A percentile compares a stretch with the other conserved stretches of the same genome.
Evolutionary conservation across 2,113 vertebrate genomes (phyloP).

Genomic region (Rafetus swinhoei): DNA sequence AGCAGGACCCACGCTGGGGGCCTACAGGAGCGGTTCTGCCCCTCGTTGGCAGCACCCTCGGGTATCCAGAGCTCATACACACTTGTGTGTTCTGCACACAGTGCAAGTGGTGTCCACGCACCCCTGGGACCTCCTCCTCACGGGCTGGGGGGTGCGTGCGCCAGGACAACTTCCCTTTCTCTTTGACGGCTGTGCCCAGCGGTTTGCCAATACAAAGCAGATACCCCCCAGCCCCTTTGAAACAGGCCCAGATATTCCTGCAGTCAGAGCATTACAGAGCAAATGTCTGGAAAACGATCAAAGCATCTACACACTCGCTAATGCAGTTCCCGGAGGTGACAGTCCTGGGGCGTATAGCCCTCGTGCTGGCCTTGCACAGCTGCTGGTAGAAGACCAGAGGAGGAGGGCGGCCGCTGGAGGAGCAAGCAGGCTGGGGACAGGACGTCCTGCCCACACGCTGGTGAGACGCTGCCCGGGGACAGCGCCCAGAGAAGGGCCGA

Average conservation of each 20-base stretch:
- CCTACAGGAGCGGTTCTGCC: neutral
- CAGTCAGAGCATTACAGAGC: too few species aligned
- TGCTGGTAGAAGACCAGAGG: too few species aligned
- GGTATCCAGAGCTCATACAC: neutral
- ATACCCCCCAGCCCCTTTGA: neutral
- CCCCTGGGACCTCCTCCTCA: too few species aligned
- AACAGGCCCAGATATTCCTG: neutral
- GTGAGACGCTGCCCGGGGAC: neutral
- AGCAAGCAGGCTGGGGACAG: neutral
- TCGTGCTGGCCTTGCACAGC: neutral
- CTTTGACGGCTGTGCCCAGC: too few species aligned
- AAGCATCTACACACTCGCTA: neutral
- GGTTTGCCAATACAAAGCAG: too few species aligned
- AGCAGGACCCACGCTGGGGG: neutral
- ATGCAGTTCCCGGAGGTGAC: neutral
- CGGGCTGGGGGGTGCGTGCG: too few species aligned
- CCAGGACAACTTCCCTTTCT: too few species aligned
- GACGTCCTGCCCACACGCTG: neutral
- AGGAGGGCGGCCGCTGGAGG: neutral
- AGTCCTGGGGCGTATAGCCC: neutral
- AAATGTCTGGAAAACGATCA: neutral
- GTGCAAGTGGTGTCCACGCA: too few species aligned
- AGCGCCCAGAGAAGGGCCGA: neutral
- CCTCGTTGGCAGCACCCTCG: neutral
- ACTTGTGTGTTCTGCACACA: too few species aligned